phyloP scores from a whole-genome alignment of 1,140 invertebrate genomes.

The Diorhabda sublineata region DNA sequence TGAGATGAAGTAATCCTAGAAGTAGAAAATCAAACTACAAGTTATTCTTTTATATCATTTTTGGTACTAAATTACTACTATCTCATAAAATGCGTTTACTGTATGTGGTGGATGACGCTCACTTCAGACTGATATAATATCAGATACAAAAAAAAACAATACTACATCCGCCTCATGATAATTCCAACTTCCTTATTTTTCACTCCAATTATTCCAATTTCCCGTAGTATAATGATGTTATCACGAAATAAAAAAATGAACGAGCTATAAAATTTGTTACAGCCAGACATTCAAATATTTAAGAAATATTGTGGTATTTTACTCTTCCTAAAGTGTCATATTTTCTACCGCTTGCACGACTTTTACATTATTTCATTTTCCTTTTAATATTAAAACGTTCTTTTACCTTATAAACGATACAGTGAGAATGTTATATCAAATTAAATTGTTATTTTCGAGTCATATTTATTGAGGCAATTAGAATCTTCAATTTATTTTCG shows the following conservation, averaged over 20 bases:
- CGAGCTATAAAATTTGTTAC: slow-evolving; percentile 19
- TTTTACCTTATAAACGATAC: not conserved
- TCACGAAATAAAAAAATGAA: slow-evolving; percentile 18
- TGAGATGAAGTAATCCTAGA: too few relatives aligned
- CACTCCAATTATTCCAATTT: not conserved
- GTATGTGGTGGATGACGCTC: too few relatives aligned
- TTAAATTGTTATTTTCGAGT: not conserved
- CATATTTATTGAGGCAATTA: not conserved
- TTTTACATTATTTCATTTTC: slow-evolving; percentile 21
- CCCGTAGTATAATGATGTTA: slow-evolving; percentile 18
- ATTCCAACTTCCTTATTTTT: not conserved
- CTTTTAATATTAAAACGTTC: slow-evolving; percentile 18
- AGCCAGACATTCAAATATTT: slow-evolving; percentile 22
- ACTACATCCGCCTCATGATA: too few relatives aligned
- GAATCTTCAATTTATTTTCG: too few relatives aligned
- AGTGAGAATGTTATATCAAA: slow-evolving; percentile 1
- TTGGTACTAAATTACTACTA: too few relatives aligned
- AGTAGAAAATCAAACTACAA: too few relatives aligned
- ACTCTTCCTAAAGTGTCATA: slow-evolving; percentile 17
- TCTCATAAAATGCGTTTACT: too few relatives aligned
- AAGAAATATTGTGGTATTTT: slow-evolving; percentile 19
- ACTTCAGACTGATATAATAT: too few relatives aligned
- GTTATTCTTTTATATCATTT: too few relatives aligned
- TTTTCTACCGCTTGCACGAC: slow-evolving; percentile 15
- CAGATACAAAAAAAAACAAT: too few relatives aligned